Base-by-base conservation (phyloP, 2,888 invertebrate species). In the Leptopilina myrica region DNA sequence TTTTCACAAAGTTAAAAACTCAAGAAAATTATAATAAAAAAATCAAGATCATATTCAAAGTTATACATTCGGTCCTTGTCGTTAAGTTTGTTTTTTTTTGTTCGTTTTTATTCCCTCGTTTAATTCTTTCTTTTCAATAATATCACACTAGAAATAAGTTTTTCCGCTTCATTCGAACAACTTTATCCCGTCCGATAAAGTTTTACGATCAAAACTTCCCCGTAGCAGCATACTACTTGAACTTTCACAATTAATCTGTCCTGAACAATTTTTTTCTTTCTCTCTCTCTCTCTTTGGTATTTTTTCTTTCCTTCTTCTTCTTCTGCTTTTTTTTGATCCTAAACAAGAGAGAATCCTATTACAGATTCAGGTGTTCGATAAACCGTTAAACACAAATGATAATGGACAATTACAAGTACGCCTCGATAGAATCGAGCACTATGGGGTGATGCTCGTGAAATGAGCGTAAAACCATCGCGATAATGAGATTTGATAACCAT, bases 401-500 rank as follows among this genome's bases (percentile, higher is more conserved):
- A 73, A 56, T 73, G 73, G 33, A 73, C 56, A 73, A 73, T 73
- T 73, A 40, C 53, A 53, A 69, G 56, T 8, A 8, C 9, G 53
- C 53, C 73, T 73, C n/a, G 56, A 73, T 56, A 56, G 56, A 53
- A 73, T 56, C 56, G n/a, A 56, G 43, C 43, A 43, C 43, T 43
- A 43, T 43, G 43, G 43, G 43, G 43, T 43, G 43, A 43, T 43
- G 43, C 14, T 73, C 26, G 33, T 73, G 9, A 73, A 73, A 73
- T n/a, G 73, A 56, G 56, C 73, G 56, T 73, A 73, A 73, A 73
- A 73, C 33, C 53, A 73, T 56, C 56, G 26, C 8, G 73, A 56
- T 73, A 73, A 73, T 33, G 73, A 73, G 73, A 73, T 73, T 73
- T 73, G 73, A 73, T 73, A 73, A 73, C 33, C 56, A 56, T 73